A percentile compares a stretch with the other conserved stretches of the same genome.
Conservation (phyloP, 2,797 vertebrate genomes). For the Molossus molossus region DNA sequence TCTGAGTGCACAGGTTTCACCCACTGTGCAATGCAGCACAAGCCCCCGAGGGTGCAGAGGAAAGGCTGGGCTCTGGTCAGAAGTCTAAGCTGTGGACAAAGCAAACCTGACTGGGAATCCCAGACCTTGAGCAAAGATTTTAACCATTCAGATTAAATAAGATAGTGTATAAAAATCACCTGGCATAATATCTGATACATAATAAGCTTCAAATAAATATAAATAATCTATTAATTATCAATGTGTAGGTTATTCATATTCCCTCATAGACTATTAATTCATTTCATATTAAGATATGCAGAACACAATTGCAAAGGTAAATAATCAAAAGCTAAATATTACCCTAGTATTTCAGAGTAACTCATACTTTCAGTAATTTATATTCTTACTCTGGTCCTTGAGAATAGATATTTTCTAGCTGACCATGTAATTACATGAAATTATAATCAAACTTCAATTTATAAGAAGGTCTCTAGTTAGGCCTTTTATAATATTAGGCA, state of each 20-base stretch:
- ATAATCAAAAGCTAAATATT: not conserved
- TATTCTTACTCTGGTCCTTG: not conserved
- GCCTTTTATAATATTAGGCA: not conserved
- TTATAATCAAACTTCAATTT: not conserved
- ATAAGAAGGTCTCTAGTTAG: not conserved
- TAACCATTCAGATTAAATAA: conserved; percentile 28
- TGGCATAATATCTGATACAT: not conserved
- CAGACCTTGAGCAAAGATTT: not conserved
- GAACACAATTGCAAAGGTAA: conserved; percentile 3
- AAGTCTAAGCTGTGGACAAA: not conserved
- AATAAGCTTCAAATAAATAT: conserved; percentile 25
- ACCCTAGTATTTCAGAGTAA: conserved; percentile 3
- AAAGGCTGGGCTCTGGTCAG: not conserved
- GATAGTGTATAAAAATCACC: not conserved
- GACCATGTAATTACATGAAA: not conserved
- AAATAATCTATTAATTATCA: not conserved
- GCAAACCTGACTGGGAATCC: not conserved
- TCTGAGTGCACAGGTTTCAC: not conserved
- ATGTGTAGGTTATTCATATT: not conserved
- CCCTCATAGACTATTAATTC: not conserved
- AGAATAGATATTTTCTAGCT: not conserved
- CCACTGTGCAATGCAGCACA: not conserved
- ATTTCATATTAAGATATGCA: conserved; percentile 22
- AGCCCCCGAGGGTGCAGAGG: not conserved
- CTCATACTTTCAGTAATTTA: not conserved